These are phyloP conservation scores for Leptobrachium ailaonicum DNA, from an alignment of 2,113 vertebrate species.

Conservation along the genomic window DNA sequence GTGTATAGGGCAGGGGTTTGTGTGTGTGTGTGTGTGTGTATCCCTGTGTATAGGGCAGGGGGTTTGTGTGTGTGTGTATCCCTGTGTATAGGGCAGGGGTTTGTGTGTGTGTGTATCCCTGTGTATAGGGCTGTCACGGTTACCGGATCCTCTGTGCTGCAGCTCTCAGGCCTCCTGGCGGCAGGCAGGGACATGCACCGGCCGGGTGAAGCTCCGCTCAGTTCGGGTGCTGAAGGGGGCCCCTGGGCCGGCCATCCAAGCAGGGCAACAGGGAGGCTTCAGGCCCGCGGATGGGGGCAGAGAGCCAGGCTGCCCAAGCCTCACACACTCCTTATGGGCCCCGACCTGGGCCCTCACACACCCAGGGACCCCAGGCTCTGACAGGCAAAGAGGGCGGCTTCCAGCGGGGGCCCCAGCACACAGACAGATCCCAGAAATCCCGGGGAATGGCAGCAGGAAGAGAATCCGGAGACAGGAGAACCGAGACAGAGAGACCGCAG, in stretches of 20 bases:
- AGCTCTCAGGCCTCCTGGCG: constrained; percentile 42
- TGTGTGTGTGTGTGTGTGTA: too few relatives aligned
- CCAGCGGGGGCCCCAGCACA: neutral
- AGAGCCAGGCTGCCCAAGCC: neutral
- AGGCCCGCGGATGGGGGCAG: too few relatives aligned
- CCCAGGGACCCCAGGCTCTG: neutral
- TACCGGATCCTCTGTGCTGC: too few relatives aligned
- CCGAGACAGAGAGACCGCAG: constrained; percentile 43
- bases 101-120: neutral
- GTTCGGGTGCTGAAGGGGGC: too few relatives aligned
- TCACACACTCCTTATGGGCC: constrained; percentile 3
- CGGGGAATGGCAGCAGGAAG: constrained; percentile 35
- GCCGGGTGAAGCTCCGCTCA: neutral
- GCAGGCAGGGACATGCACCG: constrained; percentile 33
- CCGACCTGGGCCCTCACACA: neutral
- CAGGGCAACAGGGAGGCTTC: too few relatives aligned
- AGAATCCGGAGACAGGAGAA: constrained; percentile 39
- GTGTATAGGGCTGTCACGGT: constrained; percentile 4
- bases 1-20: too few relatives aligned
- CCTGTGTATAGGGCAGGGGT: too few relatives aligned
- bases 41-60: too few relatives aligned
- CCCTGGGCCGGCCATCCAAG: too few relatives aligned
- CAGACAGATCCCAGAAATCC: constrained; percentile 4
- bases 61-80: too few relatives aligned
- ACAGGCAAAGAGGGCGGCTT: neutral